Conservation (phyloP, 2,113 vertebrate genomes). For the Ammodytes dubius region DNA sequence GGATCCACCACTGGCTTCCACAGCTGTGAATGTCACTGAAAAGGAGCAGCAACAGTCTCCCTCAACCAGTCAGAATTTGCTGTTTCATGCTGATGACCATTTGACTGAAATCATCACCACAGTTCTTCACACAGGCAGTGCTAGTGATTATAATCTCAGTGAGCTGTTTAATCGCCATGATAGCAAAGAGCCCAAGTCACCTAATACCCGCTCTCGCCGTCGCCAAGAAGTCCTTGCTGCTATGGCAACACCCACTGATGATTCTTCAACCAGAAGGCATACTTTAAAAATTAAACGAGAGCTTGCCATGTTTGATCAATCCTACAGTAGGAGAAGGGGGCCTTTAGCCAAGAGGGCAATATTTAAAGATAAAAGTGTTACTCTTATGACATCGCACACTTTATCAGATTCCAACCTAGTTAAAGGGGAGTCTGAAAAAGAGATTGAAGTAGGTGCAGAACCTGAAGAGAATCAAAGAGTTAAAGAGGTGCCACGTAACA, state of each 20-base stretch:
- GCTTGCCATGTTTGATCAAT: constrained; percentile 88
- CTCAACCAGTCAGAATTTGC: constrained; percentile 80
- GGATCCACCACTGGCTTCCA: constrained; percentile 73
- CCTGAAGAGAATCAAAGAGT: constrained; percentile 7
- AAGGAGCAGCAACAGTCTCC: constrained; percentile 74
- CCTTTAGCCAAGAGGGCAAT: constrained; percentile 81
- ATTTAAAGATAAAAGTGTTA: constrained; percentile 70
- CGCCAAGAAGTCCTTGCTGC: constrained; percentile 89
- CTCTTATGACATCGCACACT: constrained; percentile 46
- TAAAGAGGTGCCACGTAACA: constrained; percentile 2
- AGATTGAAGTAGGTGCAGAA: constrained; percentile 10
- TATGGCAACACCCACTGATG: constrained; percentile 85
- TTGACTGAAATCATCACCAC: constrained; percentile 93
- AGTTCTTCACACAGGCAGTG: constrained; percentile 87
- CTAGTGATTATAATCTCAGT: constrained; percentile 92
- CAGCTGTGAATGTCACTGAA: constrained; percentile 72
- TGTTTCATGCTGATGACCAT: constrained; percentile 85
- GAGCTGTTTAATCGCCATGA: constrained; percentile 91
- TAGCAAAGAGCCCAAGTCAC: constrained; percentile 89
- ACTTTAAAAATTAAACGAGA: constrained; percentile 92
- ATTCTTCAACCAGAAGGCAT: constrained; percentile 86
- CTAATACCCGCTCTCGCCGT: constrained; percentile 91
- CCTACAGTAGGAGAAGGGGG: constrained; percentile 82
- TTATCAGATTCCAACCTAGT: constrained; percentile 56
- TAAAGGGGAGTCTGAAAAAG: constrained; percentile 40